A percentile compares a stretch with the other conserved stretches of the same genome.
Conservation (phyloP, 1,140 invertebrate species). For the Solenopsis invicta region DNA sequence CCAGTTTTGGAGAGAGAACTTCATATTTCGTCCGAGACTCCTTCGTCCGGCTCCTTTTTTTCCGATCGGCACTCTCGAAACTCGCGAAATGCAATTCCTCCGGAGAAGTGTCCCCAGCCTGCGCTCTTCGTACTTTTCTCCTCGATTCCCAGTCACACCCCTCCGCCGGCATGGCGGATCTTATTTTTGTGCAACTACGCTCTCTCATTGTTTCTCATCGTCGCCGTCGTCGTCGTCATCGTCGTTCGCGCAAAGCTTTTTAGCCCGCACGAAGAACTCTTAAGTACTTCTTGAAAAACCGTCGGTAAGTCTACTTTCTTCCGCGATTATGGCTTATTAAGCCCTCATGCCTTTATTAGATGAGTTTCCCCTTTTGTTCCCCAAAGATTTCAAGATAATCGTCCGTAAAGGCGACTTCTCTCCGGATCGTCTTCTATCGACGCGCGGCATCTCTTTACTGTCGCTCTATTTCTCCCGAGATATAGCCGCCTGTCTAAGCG, state of each 20-base stretch:
- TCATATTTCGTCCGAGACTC: not conserved
- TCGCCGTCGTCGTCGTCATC: constrained; percentile 6
- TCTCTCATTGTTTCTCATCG: constrained; percentile 48
- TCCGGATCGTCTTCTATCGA: constrained; percentile 9
- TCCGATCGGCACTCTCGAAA: constrained; percentile 16
- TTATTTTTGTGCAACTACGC: constrained; percentile 51
- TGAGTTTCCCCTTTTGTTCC: constrained; percentile 53
- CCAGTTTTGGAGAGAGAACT: constrained; percentile 33
- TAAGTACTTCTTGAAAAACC: constrained; percentile 61
- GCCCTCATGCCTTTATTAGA: constrained; percentile 47
- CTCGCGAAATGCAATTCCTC: constrained; percentile 15
- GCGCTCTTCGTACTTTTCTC: constrained; percentile 7
- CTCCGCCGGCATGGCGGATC: constrained; percentile 1
- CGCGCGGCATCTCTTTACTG: constrained; percentile 20
- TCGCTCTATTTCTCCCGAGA: constrained; percentile 2
- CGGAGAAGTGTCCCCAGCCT: not conserved
- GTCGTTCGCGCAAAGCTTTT: constrained; percentile 46
- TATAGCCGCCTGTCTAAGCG: constrained; percentile 12
- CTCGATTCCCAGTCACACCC: not conserved
- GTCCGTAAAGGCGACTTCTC: constrained; percentile 39
- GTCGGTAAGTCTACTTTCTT: constrained; percentile 56
- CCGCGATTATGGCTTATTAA: constrained; percentile 63
- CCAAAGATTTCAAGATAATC: constrained; percentile 59
- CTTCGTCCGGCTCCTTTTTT: not conserved
- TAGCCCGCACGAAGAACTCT: constrained; percentile 57